A percentile compares a stretch with the other conserved stretches of the same genome.
phyloP scores from a whole-genome alignment of 2,113 vertebrate species.

The Bubo bubo region DNA sequence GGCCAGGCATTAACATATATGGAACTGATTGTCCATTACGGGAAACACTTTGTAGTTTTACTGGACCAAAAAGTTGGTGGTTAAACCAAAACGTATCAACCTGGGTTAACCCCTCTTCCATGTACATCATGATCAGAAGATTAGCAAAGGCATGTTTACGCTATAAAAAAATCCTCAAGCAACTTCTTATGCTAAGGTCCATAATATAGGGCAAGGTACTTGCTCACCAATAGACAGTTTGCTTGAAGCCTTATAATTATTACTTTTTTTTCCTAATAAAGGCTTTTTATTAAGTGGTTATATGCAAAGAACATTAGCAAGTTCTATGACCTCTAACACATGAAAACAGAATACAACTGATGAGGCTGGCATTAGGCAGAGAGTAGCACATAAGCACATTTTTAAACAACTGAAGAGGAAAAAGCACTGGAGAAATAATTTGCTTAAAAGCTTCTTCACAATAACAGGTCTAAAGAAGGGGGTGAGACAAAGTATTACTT shows the following conservation, averaged over 20 bases:
- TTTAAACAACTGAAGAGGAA: not conserved
- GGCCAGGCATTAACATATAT: not conserved
- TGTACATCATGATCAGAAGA: not conserved
- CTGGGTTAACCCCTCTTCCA: not conserved
- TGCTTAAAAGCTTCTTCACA: not conserved
- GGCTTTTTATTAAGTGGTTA: not conserved
- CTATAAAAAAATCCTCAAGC: slow-evolving; percentile 4
- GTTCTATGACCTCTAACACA: not conserved
- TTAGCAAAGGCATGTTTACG: slow-evolving; percentile 48
- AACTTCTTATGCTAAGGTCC: not conserved
- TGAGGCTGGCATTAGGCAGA: not conserved
- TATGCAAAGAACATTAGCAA: not conserved
- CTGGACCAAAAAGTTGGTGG: not conserved
- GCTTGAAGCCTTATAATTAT: not conserved
- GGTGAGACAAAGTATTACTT: not conserved
- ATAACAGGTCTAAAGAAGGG: not conserved
- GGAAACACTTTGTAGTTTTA: not conserved
- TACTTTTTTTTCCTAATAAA: not conserved
- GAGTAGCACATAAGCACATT: not conserved
- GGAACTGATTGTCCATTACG: not conserved
- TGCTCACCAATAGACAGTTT: not conserved
- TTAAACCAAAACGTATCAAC: not conserved
- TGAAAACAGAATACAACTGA: not conserved
- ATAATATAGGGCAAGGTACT: not conserved
- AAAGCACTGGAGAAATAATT: not conserved